Base-by-base conservation (phyloP, 2,113 vertebrate genomes). In the Callithrix jacchus region DNA sequence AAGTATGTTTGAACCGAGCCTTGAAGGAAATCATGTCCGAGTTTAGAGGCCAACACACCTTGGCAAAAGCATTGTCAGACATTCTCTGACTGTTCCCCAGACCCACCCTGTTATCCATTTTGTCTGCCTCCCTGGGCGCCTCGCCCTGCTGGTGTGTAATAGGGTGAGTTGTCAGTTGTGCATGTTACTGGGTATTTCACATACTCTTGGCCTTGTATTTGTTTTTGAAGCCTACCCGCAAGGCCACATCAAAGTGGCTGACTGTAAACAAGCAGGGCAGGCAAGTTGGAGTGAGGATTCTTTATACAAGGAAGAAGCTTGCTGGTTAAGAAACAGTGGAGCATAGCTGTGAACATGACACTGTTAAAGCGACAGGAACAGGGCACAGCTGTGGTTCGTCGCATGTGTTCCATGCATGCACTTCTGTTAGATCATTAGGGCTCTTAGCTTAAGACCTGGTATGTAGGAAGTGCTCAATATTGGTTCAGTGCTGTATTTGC, bases 401-500 rank as follows among this genome's bases (percentile, higher is more conserved):
- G 17, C 71, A 40, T 52, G 25, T 52, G 71, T 18, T 82, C 54
- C n/a, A 23, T 58, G 25, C 25, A 1, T 2, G 8, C 25, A 8
- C 5, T 45, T 96, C 45, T n/a, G 1, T 64, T n/a, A 73, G 76
- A 56, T 13, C 27, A 64, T 64, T 64, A 64, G 61, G 27, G 66
- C 23, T 68, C 17, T 47, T 14, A 47, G 35, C 47, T 83, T 12
- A 40, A 86, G 66, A 52, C 84, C 13, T 42, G 73, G 8, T 52
- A 14, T 2, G 6, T 77, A 61, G 89, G 71, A 88, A 81, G 77
- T 71, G 49, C 45, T 86, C 73, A 76, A 2, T 76, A 54, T 56
- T 89, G 45, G 42, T 80, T 94, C 52, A 93, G 18, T 84, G 89
- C 84, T 81, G 47, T 23, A 83, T 68, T 94, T 93, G 68, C 40